A percentile compares a stretch with the other conserved stretches of the same genome.
Evolutionary conservation across 1,140 invertebrate genomes (phyloP).

Genomic region (Drosophila ananassae): DNA sequence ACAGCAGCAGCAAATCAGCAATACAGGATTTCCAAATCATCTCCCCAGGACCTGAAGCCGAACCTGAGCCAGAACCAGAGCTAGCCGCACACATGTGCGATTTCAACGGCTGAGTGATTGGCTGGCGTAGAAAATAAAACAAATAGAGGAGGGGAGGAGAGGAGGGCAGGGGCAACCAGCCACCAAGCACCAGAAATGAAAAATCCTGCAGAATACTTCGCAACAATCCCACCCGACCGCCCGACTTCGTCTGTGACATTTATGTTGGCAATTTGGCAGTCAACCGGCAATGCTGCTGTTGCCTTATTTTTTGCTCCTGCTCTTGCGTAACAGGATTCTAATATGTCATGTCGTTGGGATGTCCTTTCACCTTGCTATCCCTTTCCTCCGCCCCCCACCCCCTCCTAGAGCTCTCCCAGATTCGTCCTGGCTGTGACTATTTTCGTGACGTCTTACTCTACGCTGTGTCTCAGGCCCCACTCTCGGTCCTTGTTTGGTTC

Average conservation of each 20-base stretch:
- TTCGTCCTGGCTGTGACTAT: constrained; percentile 62
- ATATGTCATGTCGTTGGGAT: constrained; percentile 79
- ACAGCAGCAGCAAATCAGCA: constrained; percentile 72
- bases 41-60: constrained; percentile 42
- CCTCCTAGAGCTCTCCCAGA: constrained; percentile 12
- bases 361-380: constrained; percentile 67
- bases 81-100: constrained; percentile 58
- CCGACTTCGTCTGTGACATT: constrained; percentile 54
- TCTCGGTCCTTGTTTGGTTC: neutral
- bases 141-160: constrained; percentile 29
- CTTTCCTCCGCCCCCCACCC: constrained; percentile 7
- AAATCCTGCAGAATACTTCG: constrained; percentile 69
- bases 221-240: constrained; percentile 27
- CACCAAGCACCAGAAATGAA: constrained; percentile 74
- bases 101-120: constrained; percentile 79
- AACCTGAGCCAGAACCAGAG: neutral
- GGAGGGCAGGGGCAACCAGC: constrained; percentile 36
- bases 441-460: constrained; percentile 67
- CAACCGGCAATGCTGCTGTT: constrained; percentile 55
- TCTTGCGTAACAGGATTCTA: constrained; percentile 77
- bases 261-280: constrained; percentile 82
- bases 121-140: constrained; percentile 68
- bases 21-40: constrained; percentile 81
- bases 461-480: neutral
- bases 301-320: constrained; percentile 14